Evolutionary conservation across 2,888 invertebrate species (phyloP), one percentile per base, ranked within the genome.

Genomic region (Leptinotarsa haldemani): DNA sequence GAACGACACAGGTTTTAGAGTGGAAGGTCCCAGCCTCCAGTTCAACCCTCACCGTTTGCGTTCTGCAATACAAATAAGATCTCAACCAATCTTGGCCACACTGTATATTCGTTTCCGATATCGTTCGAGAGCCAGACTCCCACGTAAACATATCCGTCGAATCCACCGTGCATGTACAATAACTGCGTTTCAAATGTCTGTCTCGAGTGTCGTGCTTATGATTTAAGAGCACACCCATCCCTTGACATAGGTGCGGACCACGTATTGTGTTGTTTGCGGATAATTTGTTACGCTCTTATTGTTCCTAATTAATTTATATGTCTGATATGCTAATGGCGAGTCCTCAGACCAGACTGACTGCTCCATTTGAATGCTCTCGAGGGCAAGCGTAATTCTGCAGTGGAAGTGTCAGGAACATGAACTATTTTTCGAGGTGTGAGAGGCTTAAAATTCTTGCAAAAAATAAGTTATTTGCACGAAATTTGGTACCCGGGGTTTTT

Each of bases 281-380:
- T 72, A 73, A 75, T 75, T 70, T 74, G 72, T 74, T 75, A 73
- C 76, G 78, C 76, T 77, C 80, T 81, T 82, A 82, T 83, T 81
- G 82, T 81, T 79, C 78, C 80, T 81, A 82, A 83, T 83, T 82
- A 83, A 83, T 83, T 83, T 82, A 82, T 82, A 77, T 78, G 82
- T 80, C 82, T 81, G 80, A 76, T 81, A 83, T 83, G 83, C 77
- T 82, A 83, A 83, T 83, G 70, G 73, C n/a, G 30, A 16, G 40
- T 40, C n/a, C 40, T 61, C 61, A 61, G 40, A 30, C 15, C 58
- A 58, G 58, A 22, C 58, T 15, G 58, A 25, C 61, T 61, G 61
- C 61, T 61, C 61, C 61, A 61, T 61, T 61, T 61, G 13, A 18
- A 30, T n/a, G 40, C 7, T 61, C 30, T 61, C n/a, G 61, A 61